Base-by-base conservation (phyloP, 2,113 vertebrate genomes). In the Elephantulus edwardii region DNA sequence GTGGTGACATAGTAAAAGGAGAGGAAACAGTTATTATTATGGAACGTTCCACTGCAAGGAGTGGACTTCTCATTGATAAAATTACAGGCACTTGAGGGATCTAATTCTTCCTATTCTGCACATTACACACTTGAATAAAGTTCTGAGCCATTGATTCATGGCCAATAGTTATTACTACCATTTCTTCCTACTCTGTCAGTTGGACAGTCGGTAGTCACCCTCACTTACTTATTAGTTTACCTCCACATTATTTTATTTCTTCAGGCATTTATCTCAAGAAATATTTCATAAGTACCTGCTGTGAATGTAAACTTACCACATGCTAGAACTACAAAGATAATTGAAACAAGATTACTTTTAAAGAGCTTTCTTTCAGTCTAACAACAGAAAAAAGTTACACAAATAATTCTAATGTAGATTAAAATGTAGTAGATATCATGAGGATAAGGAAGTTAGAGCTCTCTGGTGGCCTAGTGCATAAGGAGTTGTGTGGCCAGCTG, bases 11-110 rank as follows among this genome's bases (percentile, higher is more conserved):
- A 5, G 66, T 16, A 56, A 33, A 28, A 5, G 7, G 26, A 16
- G 7, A 17, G 2, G 26, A 12, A 4, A 20, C 1, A 5, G 14
- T 44, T 16, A 74, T 44, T 30, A 44, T 74, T 16, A 30, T 74
- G 71, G 26, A 13, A 74, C 17, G 6, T 48, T 46, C 71, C 16
- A 33, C 28, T 48, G 1, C 6, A 1, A 33, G 40, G 28, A 2
- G 0, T 6, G 14, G 48, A 26, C 13, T 10, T 26, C 42, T 52
- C 3, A 8, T 4, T 24, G 24, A 8, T 13, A 6, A 22, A 17
- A 54, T 30, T 2, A 3, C 11, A 0, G 5, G 11, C 30, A 28
- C 16, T 10, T 24, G 22, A 68, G 42, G 8, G 2, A n/a, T 20
- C 33, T 4, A 9, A 6, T 46, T 56, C 42, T 30, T 20, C 40